phyloP scores from a whole-genome alignment of 1,140 invertebrate genomes.

The Trachymyrmex cornetzi region DNA sequence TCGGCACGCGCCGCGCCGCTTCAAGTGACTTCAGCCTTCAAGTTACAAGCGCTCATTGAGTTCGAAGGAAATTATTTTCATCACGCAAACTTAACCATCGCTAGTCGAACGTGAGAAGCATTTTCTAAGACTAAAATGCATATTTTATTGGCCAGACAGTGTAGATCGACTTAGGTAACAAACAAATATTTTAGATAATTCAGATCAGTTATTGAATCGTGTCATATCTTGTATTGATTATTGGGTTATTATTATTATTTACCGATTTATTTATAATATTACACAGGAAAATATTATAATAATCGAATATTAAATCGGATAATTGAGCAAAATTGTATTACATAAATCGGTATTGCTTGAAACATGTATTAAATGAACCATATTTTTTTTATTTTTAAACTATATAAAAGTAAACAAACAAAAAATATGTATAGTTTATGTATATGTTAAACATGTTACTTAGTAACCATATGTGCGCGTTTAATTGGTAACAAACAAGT shows the following conservation, averaged over 20 bases:
- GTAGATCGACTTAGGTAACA: neutral
- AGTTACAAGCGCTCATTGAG: neutral
- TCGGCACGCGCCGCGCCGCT: constrained; percentile 23
- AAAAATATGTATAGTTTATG: neutral
- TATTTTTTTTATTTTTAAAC: neutral
- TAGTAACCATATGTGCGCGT: neutral
- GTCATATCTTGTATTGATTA: neutral
- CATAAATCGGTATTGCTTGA: neutral
- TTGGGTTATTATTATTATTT: neutral
- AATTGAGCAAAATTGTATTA: neutral
- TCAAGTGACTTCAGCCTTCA: constrained; percentile 8
- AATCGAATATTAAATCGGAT: neutral
- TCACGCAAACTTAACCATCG: constrained; percentile 16
- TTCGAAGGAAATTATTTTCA: constrained; percentile 19
- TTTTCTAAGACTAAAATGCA: neutral
- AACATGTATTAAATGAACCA: neutral
- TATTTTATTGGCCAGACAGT: neutral
- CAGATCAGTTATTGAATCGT: neutral
- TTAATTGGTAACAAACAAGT: neutral
- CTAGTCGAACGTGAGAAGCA: neutral
- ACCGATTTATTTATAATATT: neutral
- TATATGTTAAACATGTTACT: constrained; percentile 1
- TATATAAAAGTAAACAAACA: neutral
- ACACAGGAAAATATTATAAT: neutral
- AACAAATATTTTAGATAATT: neutral